Evolutionary conservation across 2,113 vertebrate species (phyloP), one percentile per base, ranked within the genome.

Genomic region (Oceanodroma tethys): DNA sequence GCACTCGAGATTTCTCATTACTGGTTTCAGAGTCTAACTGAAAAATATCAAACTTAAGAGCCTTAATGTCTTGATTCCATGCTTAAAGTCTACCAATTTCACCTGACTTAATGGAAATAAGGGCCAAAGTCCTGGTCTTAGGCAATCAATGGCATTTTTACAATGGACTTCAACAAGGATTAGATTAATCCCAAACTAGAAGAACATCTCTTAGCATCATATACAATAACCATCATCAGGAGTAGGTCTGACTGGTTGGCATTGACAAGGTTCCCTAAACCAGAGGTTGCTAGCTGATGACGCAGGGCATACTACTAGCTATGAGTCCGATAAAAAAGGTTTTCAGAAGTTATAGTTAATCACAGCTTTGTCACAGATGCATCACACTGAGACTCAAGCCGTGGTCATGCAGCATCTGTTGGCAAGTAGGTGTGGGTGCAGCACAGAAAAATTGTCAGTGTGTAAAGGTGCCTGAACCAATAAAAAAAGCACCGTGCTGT

Each of bases 401-500:
- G 76, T 7, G 11, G 27, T 55, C 82, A 80, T 0, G 1, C 60
- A 43, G 48, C 9, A 22, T 27, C 56, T 83, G n/a, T 42, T 21
- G 68, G 26, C 52, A 48, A 47, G 42, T 14, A 50, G 59, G 29
- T 17, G 55, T 78, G 43, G 68, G 83, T 48, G 68, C 60, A 84
- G 29, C 38, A 29, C 38, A 48, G 76, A 81, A 32, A 67, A 81
- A 47, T 12, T 38, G 59, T 56, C 55, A 74, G 52, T 10, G 7
- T 19, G 63, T 67, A 84, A 84, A 94, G 47, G 22, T 60, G 55
- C n/a, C 56, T 55, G 70, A 75, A 93, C 19, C 34, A 55, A 74
- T 67, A 25, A 83, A 92, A 81, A 60, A n/a, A 1, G 0, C 47
- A 72, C 32, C 2, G 0, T 4, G 11, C 23, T 79, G 21, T 17